A percentile compares a stretch with the other conserved stretches of the same genome.
Conservation (phyloP, 2,797 vertebrate species). For the Pyrrhura leucotis region DNA sequence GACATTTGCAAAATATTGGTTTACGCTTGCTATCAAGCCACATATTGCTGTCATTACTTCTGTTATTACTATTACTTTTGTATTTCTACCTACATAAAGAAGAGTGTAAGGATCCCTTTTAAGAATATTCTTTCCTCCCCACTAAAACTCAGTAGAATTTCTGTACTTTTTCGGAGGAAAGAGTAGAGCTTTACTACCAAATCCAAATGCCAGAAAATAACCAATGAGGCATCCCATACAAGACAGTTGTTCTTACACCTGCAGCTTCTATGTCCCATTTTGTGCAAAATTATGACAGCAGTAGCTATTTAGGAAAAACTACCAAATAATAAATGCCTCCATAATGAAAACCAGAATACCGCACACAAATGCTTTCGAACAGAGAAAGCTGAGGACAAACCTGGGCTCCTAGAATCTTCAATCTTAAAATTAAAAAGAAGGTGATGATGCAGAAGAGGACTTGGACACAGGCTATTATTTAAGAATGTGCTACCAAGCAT, state of each 20-base stretch:
- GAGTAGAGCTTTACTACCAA: not conserved
- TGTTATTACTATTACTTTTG: not conserved
- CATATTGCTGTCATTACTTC: not conserved
- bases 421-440: not conserved
- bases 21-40: not conserved
- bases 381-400: not conserved
- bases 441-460: not conserved
- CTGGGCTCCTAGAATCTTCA: not conserved
- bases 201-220: not conserved
- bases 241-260: not conserved
- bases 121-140: not conserved
- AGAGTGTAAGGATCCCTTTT: not conserved
- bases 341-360: not conserved
- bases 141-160: not conserved
- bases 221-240: not conserved
- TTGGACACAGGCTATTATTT: not conserved
- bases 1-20: not conserved
- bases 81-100: not conserved
- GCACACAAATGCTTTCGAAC: not conserved
- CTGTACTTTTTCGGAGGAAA: not conserved
- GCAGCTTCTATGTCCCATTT: not conserved
- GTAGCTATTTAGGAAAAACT: not conserved
- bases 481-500: not conserved
- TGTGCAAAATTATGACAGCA: not conserved
- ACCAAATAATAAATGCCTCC: not conserved